phyloP scores from a whole-genome alignment of 2,113 vertebrate species.

The Ochotona princeps region DNA sequence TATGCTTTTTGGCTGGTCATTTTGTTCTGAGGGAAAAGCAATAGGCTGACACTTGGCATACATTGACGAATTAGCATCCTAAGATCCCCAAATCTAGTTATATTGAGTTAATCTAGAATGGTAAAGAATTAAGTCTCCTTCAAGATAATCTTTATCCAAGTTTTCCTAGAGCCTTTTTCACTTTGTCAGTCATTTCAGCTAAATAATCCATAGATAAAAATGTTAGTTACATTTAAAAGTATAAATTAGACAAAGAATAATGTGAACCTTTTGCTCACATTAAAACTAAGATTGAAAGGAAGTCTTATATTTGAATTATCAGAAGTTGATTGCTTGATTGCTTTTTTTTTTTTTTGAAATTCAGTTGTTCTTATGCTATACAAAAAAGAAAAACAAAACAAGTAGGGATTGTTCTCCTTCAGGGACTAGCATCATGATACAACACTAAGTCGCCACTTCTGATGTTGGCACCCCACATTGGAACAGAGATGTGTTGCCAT shows the following conservation, averaged over 20 bases:
- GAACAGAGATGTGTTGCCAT: too few species aligned
- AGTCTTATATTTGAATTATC: slow-evolving; percentile 12
- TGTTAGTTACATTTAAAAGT: slow-evolving; percentile 19
- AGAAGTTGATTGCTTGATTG: background rate
- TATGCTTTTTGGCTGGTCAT: background rate
- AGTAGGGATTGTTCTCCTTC: slow-evolving; percentile 7
- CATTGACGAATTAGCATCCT: background rate
- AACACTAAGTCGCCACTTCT: too few species aligned
- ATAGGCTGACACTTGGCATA: background rate
- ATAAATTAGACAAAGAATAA: slow-evolving; percentile 19
- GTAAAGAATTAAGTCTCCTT: background rate
- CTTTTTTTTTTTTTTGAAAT: background rate
- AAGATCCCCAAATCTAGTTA: background rate
- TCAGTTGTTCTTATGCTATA: background rate
- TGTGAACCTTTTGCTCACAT: background rate
- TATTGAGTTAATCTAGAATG: background rate
- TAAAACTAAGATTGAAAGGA: slow-evolving; percentile 43
- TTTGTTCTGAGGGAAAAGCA: background rate
- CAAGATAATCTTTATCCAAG: background rate
- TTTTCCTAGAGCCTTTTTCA: background rate
- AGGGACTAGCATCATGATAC: too few species aligned
- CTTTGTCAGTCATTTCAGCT: slow-evolving; percentile 29
- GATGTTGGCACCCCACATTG: too few species aligned
- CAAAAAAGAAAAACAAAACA: background rate
- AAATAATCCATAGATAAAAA: background rate